These are phyloP conservation scores for Dreissena rostriformis DNA, from an alignment of 1,140 invertebrate genomes.

Conservation along the genomic window DNA sequence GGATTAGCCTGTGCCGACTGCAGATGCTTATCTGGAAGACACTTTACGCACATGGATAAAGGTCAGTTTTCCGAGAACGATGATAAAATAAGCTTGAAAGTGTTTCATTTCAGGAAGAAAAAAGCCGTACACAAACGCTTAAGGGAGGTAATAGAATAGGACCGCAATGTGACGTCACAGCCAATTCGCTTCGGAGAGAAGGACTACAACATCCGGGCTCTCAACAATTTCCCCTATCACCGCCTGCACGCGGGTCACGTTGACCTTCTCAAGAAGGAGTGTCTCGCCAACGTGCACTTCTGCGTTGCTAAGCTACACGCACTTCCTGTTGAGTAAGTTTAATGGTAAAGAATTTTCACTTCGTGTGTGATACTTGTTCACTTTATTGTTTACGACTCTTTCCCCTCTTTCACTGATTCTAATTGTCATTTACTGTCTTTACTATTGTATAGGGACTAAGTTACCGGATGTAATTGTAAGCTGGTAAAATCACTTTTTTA, in stretches of 20 bases:
- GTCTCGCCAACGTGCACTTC: constrained; percentile 98
- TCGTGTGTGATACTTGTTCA: too few species aligned
- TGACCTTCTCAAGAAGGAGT: constrained; percentile 94
- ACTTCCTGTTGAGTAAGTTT: constrained; percentile 49
- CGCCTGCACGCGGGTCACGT: constrained; percentile 90
- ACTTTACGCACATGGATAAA: too few species aligned
- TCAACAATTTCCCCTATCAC: constrained; percentile 91
- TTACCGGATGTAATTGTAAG: too few species aligned
- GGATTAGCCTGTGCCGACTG: too few species aligned
- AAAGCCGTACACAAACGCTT: constrained; percentile 58
- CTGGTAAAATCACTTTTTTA: too few species aligned
- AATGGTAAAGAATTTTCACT: neutral
- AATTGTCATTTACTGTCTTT: too few species aligned
- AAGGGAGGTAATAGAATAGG: constrained; percentile 51
- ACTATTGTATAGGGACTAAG: too few species aligned
- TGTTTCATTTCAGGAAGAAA: constrained; percentile 2
- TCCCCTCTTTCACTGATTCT: too few species aligned
- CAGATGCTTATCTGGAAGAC: too few species aligned
- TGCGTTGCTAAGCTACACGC: constrained; percentile 92
- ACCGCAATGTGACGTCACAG: constrained; percentile 59
- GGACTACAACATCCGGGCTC: constrained; percentile 88
- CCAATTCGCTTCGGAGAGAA: constrained; percentile 59
- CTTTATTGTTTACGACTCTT: too few species aligned
- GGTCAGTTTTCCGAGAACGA: too few species aligned
- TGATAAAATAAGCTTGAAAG: too few species aligned